phyloP scores from a whole-genome alignment of 2,797 vertebrate species.

The Hydrophis major region DNA sequence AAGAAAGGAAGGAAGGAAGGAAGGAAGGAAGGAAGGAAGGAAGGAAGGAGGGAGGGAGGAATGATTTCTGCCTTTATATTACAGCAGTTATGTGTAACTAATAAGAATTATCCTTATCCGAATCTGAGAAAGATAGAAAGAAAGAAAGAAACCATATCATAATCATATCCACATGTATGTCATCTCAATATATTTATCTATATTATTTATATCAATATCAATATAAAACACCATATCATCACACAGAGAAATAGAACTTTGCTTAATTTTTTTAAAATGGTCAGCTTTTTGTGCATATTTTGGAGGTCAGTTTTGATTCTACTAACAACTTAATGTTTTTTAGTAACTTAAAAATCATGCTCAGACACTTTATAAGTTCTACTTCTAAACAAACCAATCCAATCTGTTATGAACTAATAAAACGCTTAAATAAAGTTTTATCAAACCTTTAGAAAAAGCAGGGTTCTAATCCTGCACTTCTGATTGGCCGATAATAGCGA shows the following conservation, averaged over 20 bases:
- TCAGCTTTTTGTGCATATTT: background rate
- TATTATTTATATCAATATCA: background rate
- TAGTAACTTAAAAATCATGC: background rate
- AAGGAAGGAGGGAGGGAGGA: background rate
- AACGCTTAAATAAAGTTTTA: no score
- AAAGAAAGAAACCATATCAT: no score
- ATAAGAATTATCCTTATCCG: background rate
- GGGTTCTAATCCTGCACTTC: no score
- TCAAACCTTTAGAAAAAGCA: no score
- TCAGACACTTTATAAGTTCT: background rate
- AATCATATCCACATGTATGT: background rate
- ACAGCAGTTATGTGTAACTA: no score
- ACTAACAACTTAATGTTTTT: background rate
- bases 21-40: no score
- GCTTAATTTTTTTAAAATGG: background rate
- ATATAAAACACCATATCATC: background rate
- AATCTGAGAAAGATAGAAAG: background rate
- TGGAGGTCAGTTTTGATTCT: background rate
- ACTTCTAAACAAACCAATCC: background rate
- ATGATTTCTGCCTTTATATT: no score
- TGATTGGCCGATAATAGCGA: no score
- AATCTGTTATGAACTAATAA: background rate
- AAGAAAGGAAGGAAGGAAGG: no score
- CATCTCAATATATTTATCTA: background rate
- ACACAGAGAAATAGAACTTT: background rate